These are phyloP conservation scores for Heterotilapia buettikoferi DNA, from an alignment of 2,113 vertebrate species.

Conservation along the genomic window DNA sequence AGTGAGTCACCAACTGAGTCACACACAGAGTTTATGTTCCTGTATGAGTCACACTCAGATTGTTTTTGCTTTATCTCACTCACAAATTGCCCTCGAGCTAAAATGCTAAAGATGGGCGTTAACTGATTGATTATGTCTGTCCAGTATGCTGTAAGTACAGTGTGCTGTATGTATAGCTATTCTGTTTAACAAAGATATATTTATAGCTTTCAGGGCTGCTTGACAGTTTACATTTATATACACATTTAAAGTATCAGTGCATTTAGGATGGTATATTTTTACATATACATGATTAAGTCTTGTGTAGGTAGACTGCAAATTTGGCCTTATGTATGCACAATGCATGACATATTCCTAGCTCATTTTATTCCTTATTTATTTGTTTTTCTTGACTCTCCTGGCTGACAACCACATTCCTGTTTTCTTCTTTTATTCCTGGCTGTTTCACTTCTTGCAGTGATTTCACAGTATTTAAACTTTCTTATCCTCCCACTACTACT, in stretches of 20 bases:
- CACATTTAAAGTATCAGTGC: background rate
- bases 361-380: background rate
- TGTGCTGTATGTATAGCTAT: background rate
- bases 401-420: background rate
- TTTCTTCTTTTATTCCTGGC: background rate
- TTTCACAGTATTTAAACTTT: background rate
- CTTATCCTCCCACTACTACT: background rate
- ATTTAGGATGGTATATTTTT: background rate
- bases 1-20: slow-evolving; percentile 71
- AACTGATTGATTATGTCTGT: slow-evolving; percentile 10
- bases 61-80: slow-evolving; percentile 75
- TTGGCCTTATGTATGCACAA: background rate
- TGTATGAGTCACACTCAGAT: slow-evolving; percentile 70
- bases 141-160: background rate
- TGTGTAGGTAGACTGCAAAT: background rate
- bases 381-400: background rate
- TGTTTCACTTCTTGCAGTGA: background rate
- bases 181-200: background rate
- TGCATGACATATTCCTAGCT: background rate
- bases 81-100: slow-evolving; percentile 21
- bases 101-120: slow-evolving; percentile 5
- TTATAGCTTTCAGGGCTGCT: background rate
- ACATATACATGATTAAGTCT: background rate
- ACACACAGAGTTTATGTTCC: slow-evolving; percentile 72
- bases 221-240: background rate